Evolutionary conservation across 1,140 invertebrate species (phyloP).

Genomic region (Musca domestica): DNA sequence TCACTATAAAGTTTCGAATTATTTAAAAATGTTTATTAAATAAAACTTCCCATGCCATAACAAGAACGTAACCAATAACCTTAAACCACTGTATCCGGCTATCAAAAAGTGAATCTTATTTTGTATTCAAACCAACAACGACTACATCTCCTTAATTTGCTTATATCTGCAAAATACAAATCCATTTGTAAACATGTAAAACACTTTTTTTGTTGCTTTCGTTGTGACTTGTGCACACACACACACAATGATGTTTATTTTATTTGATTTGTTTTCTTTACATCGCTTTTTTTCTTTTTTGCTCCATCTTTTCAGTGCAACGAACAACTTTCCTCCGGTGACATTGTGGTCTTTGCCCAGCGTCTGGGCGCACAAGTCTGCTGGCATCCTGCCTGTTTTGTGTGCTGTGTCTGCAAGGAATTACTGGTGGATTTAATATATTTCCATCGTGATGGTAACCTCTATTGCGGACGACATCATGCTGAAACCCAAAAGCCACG

Average conservation of each 20-base stretch:
- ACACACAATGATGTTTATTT: not conserved
- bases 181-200: not conserved
- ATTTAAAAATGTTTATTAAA: no score
- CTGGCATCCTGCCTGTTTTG: conserved; percentile 95
- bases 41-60: no score
- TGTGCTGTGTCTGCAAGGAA: conserved; percentile 87
- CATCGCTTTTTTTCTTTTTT: not conserved
- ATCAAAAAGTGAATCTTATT: no score
- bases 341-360: conserved; percentile 88
- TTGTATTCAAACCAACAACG: no score
- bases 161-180: no score
- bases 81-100: no score
- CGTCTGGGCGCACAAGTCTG: conserved; percentile 77
- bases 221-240: not conserved
- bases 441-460: conserved; percentile 81
- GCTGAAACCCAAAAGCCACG: conserved; percentile 94
- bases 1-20: no score
- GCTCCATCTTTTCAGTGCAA: conserved; percentile 69
- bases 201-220: not conserved
- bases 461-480: conserved; percentile 95
- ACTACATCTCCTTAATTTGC: no score
- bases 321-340: conserved; percentile 75
- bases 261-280: no score
- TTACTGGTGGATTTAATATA: conserved; percentile 96
- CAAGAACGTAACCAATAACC: no score